phyloP scores from a whole-genome alignment of 2,797 vertebrate species.

The Cheirogaleus major region DNA sequence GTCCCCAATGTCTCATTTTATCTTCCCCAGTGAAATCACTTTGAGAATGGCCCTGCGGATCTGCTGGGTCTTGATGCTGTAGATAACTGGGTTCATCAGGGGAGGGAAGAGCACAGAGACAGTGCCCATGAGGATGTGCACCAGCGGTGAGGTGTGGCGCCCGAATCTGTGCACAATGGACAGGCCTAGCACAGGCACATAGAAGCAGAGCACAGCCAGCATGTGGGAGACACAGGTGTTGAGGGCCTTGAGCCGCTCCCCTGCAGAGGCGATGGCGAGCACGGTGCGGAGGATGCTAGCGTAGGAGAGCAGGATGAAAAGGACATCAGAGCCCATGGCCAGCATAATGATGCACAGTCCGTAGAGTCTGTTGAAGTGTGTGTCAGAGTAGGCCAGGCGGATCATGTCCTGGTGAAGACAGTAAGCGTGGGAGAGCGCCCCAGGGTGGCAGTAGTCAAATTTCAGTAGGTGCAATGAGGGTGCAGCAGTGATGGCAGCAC shows the following conservation, averaged over 20 bases:
- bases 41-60: conserved; percentile 63
- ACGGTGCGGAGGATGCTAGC: not conserved
- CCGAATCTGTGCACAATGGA: conserved; percentile 65
- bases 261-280: conserved; percentile 22
- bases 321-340: not conserved
- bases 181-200: conserved; percentile 51
- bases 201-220: conserved; percentile 49
- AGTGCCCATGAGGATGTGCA: conserved; percentile 64
- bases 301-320: conserved; percentile 42
- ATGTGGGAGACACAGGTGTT: conserved; percentile 28
- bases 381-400: conserved; percentile 78
- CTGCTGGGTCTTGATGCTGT: conserved; percentile 69
- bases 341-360: conserved; percentile 68
- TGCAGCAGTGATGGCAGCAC: not conserved
- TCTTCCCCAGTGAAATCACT: not conserved
- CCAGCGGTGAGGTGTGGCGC: not conserved
- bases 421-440: conserved; percentile 79
- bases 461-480: not conserved
- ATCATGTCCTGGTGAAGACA: conserved; percentile 85
- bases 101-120: conserved; percentile 59
- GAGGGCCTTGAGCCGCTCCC: conserved; percentile 20
- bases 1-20: not conserved
- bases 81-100: conserved; percentile 63
- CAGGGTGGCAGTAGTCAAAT: not conserved
- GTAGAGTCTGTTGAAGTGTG: conserved; percentile 57